phyloP scores from a whole-genome alignment of 2,888 invertebrate genomes.

The Sthenelais limicola region DNA sequence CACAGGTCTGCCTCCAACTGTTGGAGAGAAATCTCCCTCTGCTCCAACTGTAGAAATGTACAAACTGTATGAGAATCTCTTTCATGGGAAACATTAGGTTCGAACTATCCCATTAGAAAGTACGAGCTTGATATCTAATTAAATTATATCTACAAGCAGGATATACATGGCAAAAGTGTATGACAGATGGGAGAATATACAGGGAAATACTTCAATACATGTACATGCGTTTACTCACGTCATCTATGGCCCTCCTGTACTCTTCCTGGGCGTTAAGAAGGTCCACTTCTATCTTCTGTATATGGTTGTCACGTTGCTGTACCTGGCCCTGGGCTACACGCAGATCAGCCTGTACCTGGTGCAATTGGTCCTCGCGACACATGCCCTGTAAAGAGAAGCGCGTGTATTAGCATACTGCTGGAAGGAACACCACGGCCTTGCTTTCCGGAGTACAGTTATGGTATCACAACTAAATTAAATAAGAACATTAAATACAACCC shows the following conservation, averaged over 20 bases:
- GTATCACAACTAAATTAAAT: no score
- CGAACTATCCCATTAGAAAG: no score
- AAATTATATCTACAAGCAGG: no score
- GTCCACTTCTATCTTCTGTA: conserved; percentile 63
- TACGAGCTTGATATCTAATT: no score
- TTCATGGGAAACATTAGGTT: background rate
- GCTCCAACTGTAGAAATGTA: conserved; percentile 58
- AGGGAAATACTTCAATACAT: no score
- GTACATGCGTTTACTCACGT: conserved; percentile 51
- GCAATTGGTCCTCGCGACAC: conserved; percentile 43
- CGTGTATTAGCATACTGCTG: no score
- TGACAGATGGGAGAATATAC: no score
- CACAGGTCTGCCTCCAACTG: conserved; percentile 65
- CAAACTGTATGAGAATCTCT: background rate
- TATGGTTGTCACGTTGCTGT: conserved; percentile 55
- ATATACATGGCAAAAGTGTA: no score
- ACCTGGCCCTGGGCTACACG: conserved; percentile 58
- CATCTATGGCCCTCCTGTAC: conserved; percentile 58
- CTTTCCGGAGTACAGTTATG: no score
- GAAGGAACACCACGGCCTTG: no score
- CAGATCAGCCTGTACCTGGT: conserved; percentile 39
- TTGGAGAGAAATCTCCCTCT: conserved; percentile 65
- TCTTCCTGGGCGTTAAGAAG: conserved; percentile 58
- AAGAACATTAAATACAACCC: background rate
- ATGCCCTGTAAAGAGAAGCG: conserved; percentile 23